Base-by-base conservation (phyloP, 2,888 invertebrate genomes). In the Cephus runcator region DNA sequence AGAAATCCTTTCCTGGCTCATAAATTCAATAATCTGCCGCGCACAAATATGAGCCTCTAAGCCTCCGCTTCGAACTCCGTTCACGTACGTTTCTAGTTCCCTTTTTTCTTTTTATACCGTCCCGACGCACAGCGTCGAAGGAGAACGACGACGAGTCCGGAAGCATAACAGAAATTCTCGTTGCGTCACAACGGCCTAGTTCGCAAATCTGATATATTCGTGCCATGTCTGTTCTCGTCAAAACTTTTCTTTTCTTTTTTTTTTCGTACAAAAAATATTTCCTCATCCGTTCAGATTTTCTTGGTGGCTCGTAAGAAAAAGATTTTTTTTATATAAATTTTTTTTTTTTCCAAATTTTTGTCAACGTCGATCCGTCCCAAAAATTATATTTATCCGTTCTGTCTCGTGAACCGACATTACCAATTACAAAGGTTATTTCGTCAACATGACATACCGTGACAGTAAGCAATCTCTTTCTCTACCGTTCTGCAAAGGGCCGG, bases 11-110 rank as follows among this genome's bases (percentile, higher is more conserved):
- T 78, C 79, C 79, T 79, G 82, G 80, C 81, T 79, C 85, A 85
- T 86, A 87, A 86, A 87, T 87, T 87, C 83, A 86, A 86, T 87
- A 86, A 86, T 85, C 83, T 82, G 81, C 80, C 80, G 77, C 76
- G 82, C 81, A 84, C 84, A 84, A 85, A 86, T 84, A 81, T 79
- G 81, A 81, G 71, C 69, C 75, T 73, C 80, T 84, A 84, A 85
- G 84, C 82, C 78, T 79, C 76, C 76, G 80, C 78, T 84, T 82
- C 78, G 79, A 79, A 85, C 83, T 80, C 85, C 34, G 83, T 84
- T 83, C 85, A 86, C 87, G 86, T 85, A 84, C 84, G 76, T 71
- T 31, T 6, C 76, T 78, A 73, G 69, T 76, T 56, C 75, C 79
- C 75, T 71, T 68, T 73, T 76, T 68, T 73, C n/a, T 75, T 69